phyloP scores from a whole-genome alignment of 2,797 vertebrate species.

The Malurus leucopterus region DNA sequence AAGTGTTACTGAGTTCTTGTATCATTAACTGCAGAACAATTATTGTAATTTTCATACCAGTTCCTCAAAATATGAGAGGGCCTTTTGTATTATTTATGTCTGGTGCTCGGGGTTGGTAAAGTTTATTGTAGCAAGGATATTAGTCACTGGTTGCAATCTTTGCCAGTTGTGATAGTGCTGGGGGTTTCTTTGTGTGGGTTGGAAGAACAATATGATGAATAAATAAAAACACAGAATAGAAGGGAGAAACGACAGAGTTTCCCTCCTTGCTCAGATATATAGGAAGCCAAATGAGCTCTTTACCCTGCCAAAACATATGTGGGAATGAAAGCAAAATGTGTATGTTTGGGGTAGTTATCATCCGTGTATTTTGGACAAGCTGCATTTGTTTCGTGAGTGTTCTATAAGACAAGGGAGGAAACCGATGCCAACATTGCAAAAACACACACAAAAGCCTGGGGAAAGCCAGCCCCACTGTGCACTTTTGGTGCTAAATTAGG shows the following conservation, averaged over 20 bases:
- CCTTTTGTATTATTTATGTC: constrained; percentile 13
- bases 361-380: not conserved
- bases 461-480: constrained; percentile 2
- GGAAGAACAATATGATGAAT: not conserved
- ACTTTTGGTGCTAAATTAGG: constrained; percentile 48
- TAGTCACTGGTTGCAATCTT: constrained; percentile 1
- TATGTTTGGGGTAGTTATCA: not conserved
- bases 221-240: constrained; percentile 20
- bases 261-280: not conserved
- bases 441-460: constrained; percentile 1
- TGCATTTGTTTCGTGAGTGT: constrained; percentile 10
- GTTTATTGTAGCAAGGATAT: constrained; percentile 21
- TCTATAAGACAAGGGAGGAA: not conserved
- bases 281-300: not conserved
- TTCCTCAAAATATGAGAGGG: not conserved
- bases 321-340: constrained; percentile 1
- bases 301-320: not conserved
- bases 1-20: constrained; percentile 6
- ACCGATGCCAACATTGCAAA: constrained; percentile 1
- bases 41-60: not conserved
- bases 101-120: not conserved
- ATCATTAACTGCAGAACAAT: not conserved
- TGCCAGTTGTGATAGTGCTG: not conserved
- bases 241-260: not conserved
- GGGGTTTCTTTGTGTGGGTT: not conserved